Conservation (phyloP, 2,113 vertebrate species). For the Tinamus guttatus region DNA sequence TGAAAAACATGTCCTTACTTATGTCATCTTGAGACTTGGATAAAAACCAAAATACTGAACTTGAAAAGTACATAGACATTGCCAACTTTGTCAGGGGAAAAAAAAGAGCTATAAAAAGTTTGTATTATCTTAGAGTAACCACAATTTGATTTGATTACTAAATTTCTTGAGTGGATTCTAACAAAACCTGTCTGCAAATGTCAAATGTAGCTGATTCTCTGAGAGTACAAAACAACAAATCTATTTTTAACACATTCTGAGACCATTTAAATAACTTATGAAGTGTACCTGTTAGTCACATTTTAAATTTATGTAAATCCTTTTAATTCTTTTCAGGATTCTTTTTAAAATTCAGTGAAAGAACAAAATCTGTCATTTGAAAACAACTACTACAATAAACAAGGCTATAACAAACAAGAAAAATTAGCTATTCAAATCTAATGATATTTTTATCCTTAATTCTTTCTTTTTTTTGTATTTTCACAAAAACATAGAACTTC, state of each 20-base stretch:
- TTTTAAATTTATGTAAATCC: not conserved
- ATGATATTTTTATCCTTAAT: conserved; percentile 1
- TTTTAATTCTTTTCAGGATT: not conserved
- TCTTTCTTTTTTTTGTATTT: not conserved
- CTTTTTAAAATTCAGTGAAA: not conserved
- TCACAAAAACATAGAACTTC: not conserved
- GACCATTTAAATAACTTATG: not conserved
- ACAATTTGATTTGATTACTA: not conserved
- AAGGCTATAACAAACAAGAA: not conserved
- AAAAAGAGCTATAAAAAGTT: not conserved
- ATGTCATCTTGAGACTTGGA: not conserved
- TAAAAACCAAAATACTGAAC: not conserved
- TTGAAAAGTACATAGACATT: not conserved
- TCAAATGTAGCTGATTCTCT: not conserved
- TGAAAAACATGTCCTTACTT: not conserved
- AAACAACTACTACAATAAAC: conserved; percentile 6
- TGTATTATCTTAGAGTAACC: not conserved
- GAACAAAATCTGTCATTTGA: not conserved
- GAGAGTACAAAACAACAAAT: not conserved
- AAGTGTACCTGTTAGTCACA: not conserved
- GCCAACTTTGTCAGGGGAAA: not conserved
- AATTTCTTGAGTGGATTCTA: not conserved
- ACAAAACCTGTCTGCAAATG: conserved; percentile 15
- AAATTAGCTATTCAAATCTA: not conserved
- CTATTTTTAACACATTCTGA: not conserved